A percentile compares a stretch with the other conserved stretches of the same genome.
phyloP scores from a whole-genome alignment of 1,140 invertebrate species.

The Subanguina moxae region DNA sequence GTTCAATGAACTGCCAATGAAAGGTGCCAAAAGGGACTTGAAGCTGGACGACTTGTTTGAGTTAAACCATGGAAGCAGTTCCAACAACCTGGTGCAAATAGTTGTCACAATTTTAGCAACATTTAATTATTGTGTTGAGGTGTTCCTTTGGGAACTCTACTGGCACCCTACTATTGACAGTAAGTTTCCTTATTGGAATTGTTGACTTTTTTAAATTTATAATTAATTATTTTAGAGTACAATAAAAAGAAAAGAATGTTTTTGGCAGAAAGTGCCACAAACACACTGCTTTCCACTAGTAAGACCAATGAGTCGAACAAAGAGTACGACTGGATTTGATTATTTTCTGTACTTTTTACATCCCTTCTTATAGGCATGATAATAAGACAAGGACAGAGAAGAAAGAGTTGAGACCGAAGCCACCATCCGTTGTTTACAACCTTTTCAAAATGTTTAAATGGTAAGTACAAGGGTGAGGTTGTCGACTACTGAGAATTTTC shows the following conservation, averaged over 20 bases:
- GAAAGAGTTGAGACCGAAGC: neutral
- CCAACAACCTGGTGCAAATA: constrained; percentile 39
- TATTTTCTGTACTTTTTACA: neutral
- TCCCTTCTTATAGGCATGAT: neutral
- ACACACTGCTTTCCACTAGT: neutral
- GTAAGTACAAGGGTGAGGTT: no score
- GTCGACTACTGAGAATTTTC: no score
- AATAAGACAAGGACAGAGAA: neutral
- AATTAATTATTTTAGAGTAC: constrained; percentile 12
- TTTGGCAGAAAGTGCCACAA: constrained; percentile 6
- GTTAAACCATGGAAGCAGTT: constrained; percentile 44
- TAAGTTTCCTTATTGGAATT: constrained; percentile 21
- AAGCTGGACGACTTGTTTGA: constrained; percentile 45
- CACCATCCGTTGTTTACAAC: constrained; percentile 49
- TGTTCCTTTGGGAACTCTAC: constrained; percentile 6
- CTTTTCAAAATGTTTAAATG: constrained; percentile 37
- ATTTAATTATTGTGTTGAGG: neutral
- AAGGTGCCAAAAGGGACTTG: constrained; percentile 39
- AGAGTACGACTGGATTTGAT: neutral
- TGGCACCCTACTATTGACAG: constrained; percentile 49
- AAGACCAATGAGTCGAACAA: neutral
- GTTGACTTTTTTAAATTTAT: no score
- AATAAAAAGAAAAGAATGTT: constrained; percentile 16
- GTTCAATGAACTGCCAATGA: constrained; percentile 48
- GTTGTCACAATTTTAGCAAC: constrained; percentile 12